These are phyloP conservation scores for Onychomys leucogaster DNA, from an alignment of 2,797 vertebrate genomes.

Conservation along the genomic window DNA sequence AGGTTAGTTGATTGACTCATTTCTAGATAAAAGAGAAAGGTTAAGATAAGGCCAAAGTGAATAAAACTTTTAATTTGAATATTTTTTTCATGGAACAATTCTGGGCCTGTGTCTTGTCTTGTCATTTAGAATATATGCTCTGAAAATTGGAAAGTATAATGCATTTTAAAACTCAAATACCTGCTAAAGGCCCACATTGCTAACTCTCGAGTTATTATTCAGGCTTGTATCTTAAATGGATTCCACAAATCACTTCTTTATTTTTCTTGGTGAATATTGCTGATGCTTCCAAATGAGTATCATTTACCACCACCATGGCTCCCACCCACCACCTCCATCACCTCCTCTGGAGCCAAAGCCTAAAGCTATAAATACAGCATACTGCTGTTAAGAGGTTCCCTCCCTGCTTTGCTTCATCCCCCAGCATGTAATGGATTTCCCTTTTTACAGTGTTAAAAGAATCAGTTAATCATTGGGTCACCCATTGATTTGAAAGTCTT, in stretches of 20 bases:
- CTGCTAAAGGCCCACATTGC: conserved; percentile 60
- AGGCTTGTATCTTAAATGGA: conserved; percentile 76
- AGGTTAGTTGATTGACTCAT: conserved; percentile 47
- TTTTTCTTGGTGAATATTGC: conserved; percentile 76
- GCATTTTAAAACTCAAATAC: conserved; percentile 66
- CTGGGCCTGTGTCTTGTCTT: conserved; percentile 52
- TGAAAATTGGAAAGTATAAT: conserved; percentile 69
- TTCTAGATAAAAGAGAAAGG: conserved; percentile 57
- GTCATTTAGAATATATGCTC: conserved; percentile 65
- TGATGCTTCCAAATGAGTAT: conserved; percentile 78
- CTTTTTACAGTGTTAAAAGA: conserved; percentile 76
- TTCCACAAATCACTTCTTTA: conserved; percentile 78
- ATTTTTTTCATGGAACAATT: conserved; percentile 58
- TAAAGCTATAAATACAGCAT: conserved; percentile 75
- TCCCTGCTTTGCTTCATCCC: neutral
- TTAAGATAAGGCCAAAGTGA: conserved; percentile 44
- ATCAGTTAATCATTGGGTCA: conserved; percentile 75
- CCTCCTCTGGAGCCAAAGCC: conserved; percentile 52
- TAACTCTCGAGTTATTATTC: conserved; percentile 70
- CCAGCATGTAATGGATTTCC: conserved; percentile 67
- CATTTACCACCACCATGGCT: conserved; percentile 49
- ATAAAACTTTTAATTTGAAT: conserved; percentile 56
- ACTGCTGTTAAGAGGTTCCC: neutral
- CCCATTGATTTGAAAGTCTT: conserved; percentile 81
- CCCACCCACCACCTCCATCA: neutral